Conservation (phyloP, 2,797 vertebrate species). For the Enteromius viviparus region DNA sequence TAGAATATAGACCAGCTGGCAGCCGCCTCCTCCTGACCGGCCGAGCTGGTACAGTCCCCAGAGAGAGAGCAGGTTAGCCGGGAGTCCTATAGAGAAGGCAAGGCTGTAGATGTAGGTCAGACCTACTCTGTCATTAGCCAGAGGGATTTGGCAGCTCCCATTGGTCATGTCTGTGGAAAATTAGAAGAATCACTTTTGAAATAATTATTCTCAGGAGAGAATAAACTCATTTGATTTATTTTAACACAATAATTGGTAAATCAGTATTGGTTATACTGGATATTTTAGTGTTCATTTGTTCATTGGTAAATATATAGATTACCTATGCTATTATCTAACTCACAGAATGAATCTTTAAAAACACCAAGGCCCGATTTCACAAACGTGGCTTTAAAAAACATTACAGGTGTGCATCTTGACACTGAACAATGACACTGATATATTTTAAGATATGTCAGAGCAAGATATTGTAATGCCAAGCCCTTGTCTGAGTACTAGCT, state of each 20-base stretch:
- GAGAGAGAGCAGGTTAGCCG: slow-evolving; percentile 81
- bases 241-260: not conserved
- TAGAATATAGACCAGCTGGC: slow-evolving; percentile 80
- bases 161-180: slow-evolving; percentile 70
- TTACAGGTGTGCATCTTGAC: no score
- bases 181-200: slow-evolving; percentile 6
- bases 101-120: slow-evolving; percentile 80
- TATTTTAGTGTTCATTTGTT: not conserved
- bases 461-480: no score
- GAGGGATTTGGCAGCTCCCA: slow-evolving; percentile 74
- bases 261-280: not conserved
- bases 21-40: slow-evolving; percentile 72
- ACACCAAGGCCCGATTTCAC: no score
- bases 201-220: not conserved
- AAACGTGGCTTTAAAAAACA: no score
- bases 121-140: slow-evolving; percentile 75
- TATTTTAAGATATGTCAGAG: no score
- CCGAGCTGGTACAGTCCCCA: slow-evolving; percentile 81
- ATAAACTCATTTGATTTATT: not conserved
- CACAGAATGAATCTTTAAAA: not conserved
- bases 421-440: no score
- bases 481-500: no score
- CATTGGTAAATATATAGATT: not conserved
- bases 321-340: not conserved
- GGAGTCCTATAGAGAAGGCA: slow-evolving; percentile 79